These are phyloP conservation scores for Propithecus coquereli DNA, from an alignment of 2,113 vertebrate species.

Conservation along the genomic window DNA sequence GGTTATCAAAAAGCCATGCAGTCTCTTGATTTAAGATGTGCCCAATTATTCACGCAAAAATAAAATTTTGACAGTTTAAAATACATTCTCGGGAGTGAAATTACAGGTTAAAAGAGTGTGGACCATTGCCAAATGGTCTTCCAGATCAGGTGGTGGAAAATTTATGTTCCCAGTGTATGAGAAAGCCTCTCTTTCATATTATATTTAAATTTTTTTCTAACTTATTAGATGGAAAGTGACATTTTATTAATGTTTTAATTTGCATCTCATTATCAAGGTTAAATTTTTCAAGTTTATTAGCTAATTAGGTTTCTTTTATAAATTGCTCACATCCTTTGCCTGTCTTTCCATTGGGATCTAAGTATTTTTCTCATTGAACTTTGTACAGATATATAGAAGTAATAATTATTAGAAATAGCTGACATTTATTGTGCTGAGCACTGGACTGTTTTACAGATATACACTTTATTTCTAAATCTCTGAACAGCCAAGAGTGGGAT, in stretches of 20 bases:
- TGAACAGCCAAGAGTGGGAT: not conserved
- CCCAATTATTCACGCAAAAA: slow-evolving; percentile 57
- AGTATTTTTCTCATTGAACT: slow-evolving; percentile 11
- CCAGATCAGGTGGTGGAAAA: slow-evolving; percentile 54
- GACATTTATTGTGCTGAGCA: not conserved
- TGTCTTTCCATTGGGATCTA: slow-evolving; percentile 10
- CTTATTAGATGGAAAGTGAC: slow-evolving; percentile 45
- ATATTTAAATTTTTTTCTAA: slow-evolving; percentile 15
- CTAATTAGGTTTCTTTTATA: slow-evolving; percentile 36
- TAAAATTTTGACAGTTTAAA: slow-evolving; percentile 68
- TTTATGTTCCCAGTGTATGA: slow-evolving; percentile 30
- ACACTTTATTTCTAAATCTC: slow-evolving; percentile 13
- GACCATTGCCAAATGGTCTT: slow-evolving; percentile 61
- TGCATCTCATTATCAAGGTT: slow-evolving; percentile 60
- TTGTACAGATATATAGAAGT: not conserved
- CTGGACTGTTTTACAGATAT: not conserved
- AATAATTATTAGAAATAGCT: not conserved
- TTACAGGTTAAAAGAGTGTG: slow-evolving; percentile 35
- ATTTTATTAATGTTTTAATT: slow-evolving; percentile 68
- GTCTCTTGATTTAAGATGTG: slow-evolving; percentile 52
- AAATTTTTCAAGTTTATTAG: slow-evolving; percentile 45
- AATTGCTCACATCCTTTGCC: slow-evolving; percentile 12
- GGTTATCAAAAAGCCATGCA: slow-evolving; percentile 8
- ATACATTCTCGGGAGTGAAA: slow-evolving; percentile 47
- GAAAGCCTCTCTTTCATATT: slow-evolving; percentile 29